Base-by-base conservation (phyloP, 2,888 invertebrate species). In the Drosophila tanythrix region DNA sequence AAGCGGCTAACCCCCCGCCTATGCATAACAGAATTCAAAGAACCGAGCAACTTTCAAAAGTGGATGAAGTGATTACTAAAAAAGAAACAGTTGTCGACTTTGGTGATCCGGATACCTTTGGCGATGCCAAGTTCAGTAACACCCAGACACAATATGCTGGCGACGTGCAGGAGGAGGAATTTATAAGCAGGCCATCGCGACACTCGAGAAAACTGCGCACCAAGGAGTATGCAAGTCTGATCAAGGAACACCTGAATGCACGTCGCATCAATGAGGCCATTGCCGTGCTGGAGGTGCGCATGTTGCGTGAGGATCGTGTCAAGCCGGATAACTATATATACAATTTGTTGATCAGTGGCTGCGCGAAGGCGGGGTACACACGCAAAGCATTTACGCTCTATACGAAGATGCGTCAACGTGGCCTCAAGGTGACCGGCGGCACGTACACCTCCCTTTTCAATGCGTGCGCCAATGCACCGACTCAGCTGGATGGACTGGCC, bases 371-470 rank as follows among this genome's bases (percentile, higher is more conserved):
- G 1, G 99, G 99, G 0, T 97, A 97, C 88, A 95, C 97, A 2
- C 96, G 96, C 84, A 97, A 97, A 93, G 97, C 98, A 2, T 98
- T 98, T 91, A 95, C 95, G 81, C 94, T 99, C 2, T 98, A 95
- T 88, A 96, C 96, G 86, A 95, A 96, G 92, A 97, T 98, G 97
- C 97, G 96, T 88, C 95, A 95, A 89, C 94, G 96, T 50, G 95
- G 95, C 0, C 91, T 98, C 0, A 94, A 94, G 76, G 95, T 96
- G 0, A 96, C 95, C 33, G 95, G 94, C 0, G 95, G 96, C 25
- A 96, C 96, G 0, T 98, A 97, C 88, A 98, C 98, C 0, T 96
- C 96, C 70, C 94, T 99, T 35, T 97, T 99, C 91, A 97, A 98
- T 93, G 96, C 97, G 2, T 98, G 98, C 92, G 95, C 97, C 0